These are phyloP conservation scores for Chironomus riparius DNA, from an alignment of 2,888 invertebrate species.

Conservation along the genomic window DNA sequence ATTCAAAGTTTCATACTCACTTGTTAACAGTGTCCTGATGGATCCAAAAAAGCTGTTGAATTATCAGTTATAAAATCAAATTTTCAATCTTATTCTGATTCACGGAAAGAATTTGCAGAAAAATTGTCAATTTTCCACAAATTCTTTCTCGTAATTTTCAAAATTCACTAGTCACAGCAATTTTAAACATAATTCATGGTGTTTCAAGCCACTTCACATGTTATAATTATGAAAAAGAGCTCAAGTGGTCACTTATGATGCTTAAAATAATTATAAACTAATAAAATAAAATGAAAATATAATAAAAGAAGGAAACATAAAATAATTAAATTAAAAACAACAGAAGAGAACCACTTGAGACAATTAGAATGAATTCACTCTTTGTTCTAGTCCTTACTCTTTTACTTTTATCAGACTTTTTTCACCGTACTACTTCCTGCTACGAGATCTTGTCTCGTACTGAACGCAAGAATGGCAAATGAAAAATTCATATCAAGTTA, in stretches of 20 bases:
- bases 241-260: not conserved
- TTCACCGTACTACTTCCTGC: slow-evolving; percentile 40
- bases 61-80: not conserved
- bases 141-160: not conserved
- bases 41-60: not conserved
- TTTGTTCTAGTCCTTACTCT: slow-evolving; percentile 9
- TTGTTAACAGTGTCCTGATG: slow-evolving; percentile 9
- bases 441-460: slow-evolving; percentile 45
- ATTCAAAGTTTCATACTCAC: not conserved
- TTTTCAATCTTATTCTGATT: no score
- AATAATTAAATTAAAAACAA: not conserved
- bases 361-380: not conserved
- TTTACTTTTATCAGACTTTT: not conserved
- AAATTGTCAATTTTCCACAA: not conserved
- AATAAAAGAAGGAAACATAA: not conserved
- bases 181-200: no score
- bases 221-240: not conserved
- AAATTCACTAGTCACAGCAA: not conserved
- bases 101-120: not conserved
- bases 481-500: not conserved
- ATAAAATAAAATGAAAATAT: not conserved
- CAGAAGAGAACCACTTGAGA: not conserved
- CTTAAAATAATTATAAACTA: not conserved
- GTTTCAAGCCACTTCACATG: not conserved
- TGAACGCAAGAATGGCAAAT: slow-evolving; percentile 33